Evolutionary conservation across 1,140 invertebrate species (phyloP).

Genomic region (Drosophila takahashii): DNA sequence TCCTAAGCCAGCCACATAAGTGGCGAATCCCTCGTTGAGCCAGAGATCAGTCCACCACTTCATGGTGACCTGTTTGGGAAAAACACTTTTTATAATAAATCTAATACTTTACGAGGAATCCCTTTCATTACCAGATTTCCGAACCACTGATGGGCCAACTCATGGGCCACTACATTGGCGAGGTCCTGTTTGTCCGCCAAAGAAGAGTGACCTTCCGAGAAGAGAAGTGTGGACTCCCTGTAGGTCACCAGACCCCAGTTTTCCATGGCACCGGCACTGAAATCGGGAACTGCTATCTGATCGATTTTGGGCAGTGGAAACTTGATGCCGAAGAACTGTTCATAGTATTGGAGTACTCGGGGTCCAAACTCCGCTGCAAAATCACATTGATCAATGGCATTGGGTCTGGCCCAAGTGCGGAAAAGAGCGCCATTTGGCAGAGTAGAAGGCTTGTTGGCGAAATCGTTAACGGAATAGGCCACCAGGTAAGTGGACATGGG

Average conservation of each 20-base stretch:
- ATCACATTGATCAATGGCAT: conserved; percentile 88
- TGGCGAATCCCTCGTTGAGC: conserved; percentile 95
- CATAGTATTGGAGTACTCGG: conserved; percentile 87
- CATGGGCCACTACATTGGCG: conserved; percentile 90
- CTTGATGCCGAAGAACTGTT: conserved; percentile 89
- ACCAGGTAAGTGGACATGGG: conserved; percentile 94
- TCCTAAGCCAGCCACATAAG: conserved; percentile 88
- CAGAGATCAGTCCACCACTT: conserved; percentile 94
- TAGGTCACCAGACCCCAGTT: conserved; percentile 88
- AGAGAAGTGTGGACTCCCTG: conserved; percentile 69
- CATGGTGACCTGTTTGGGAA: too few relatives aligned
- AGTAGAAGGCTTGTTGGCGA: conserved; percentile 87
- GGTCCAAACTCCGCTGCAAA: conserved; percentile 87
- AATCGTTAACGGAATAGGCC: conserved; percentile 91
- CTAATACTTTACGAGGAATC: too few relatives aligned
- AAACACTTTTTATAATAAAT: too few relatives aligned
- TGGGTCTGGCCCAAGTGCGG: conserved; percentile 86
- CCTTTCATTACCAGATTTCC: conserved; percentile 90
- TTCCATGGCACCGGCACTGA: conserved; percentile 90
- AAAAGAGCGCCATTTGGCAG: conserved; percentile 86
- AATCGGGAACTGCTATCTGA: conserved; percentile 92
- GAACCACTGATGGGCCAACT: conserved; percentile 93
- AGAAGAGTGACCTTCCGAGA: conserved; percentile 85
- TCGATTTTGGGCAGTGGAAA: conserved; percentile 89
- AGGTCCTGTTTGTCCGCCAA: conserved; percentile 87